Conservation (phyloP, 2,888 invertebrate genomes). For the Ptilodon capucinus region DNA sequence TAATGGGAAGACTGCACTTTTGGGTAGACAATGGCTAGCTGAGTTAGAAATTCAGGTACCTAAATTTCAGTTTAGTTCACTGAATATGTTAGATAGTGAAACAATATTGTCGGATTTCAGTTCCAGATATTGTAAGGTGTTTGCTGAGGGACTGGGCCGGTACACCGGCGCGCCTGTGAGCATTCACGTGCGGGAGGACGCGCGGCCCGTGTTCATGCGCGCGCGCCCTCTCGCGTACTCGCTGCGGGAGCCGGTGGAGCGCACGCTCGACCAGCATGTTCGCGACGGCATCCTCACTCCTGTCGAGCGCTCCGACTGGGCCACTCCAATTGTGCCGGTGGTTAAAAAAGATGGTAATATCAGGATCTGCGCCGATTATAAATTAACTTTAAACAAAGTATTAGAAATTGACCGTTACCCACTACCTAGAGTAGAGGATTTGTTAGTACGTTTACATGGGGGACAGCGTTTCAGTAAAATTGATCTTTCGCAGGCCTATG, state of each 20-base stretch:
- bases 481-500: slow-evolving; percentile 21
- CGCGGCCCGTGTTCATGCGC: not conserved
- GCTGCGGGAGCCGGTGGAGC: not conserved
- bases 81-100: not conserved
- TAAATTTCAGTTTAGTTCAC: too few species aligned
- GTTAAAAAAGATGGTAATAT: slow-evolving; percentile 9
- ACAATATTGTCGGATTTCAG: not conserved
- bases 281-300: slow-evolving; percentile 1
- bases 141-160: not conserved
- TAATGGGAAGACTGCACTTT: not conserved
- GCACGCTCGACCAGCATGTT: slow-evolving; percentile 1
- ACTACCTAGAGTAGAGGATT: slow-evolving; percentile 20
- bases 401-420: slow-evolving; percentile 23
- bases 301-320: slow-evolving; percentile 8
- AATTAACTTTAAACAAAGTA: slow-evolving; percentile 13
- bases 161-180: not conserved
- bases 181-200: not conserved
- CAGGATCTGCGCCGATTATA: slow-evolving; percentile 13
- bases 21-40: not conserved
- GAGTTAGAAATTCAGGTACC: not conserved
- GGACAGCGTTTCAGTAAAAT: slow-evolving; percentile 14
- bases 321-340: slow-evolving; percentile 10
- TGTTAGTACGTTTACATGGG: slow-evolving; percentile 15
- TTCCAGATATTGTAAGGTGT: slow-evolving; percentile 2
- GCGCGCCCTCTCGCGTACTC: slow-evolving; percentile 1